These are phyloP conservation scores for Caenorhabditis sp. DNA, from an alignment of 2,888 invertebrate genomes.

Conservation along the genomic window DNA sequence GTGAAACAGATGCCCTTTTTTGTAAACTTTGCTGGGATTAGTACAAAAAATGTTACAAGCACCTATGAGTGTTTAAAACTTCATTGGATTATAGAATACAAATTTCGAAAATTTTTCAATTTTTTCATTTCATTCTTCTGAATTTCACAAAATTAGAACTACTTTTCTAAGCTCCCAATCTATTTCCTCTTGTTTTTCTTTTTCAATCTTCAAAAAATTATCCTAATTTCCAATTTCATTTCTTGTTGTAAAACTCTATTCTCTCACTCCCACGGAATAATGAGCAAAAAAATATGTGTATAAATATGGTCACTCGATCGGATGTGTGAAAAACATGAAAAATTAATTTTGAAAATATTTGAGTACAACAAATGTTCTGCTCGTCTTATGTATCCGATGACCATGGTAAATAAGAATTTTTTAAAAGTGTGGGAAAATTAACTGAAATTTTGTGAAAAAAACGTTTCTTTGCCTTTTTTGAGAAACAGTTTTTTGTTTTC, in stretches of 20 bases:
- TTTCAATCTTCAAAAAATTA: too few species aligned
- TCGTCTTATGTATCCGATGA: background rate
- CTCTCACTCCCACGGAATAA: background rate
- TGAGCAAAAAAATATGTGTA: background rate
- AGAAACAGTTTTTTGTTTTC: background rate
- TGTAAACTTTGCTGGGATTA: too few species aligned
- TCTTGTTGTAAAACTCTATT: background rate
- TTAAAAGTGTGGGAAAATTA: constrained; percentile 27
- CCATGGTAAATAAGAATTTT: constrained; percentile 14
- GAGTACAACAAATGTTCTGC: background rate
- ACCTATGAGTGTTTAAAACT: too few species aligned
- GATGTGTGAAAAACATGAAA: constrained; percentile 9
- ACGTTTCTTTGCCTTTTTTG: background rate
- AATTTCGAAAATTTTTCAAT: too few species aligned
- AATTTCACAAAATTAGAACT: too few species aligned
- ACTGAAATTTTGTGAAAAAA: background rate
- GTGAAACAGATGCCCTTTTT: constrained; percentile 3
- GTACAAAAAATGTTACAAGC: too few species aligned
- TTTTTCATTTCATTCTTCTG: too few species aligned
- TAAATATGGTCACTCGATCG: background rate
- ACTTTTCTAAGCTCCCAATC: too few species aligned
- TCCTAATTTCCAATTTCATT: too few species aligned
- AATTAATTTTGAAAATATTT: constrained; percentile 6
- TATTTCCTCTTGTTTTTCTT: too few species aligned
- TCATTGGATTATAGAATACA: too few species aligned